Evolutionary conservation across 2,888 invertebrate species (phyloP).

Genomic region (Mayetiola destructor): DNA sequence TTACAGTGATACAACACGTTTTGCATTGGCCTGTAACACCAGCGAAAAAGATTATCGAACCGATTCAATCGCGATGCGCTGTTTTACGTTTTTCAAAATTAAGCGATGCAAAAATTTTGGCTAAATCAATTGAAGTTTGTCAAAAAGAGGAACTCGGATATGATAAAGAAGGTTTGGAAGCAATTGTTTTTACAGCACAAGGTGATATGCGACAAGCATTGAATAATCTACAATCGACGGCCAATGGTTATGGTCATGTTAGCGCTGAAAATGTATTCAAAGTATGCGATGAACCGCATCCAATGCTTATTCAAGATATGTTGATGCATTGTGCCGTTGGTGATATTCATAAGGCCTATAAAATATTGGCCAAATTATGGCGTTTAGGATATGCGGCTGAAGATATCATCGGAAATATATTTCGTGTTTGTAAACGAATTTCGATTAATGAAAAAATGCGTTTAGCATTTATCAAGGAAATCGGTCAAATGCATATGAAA

Average conservation of each 20-base stretch:
- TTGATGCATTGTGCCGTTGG: slow-evolving; percentile 64
- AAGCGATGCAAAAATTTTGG: slow-evolving; percentile 78
- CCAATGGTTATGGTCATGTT: slow-evolving; percentile 83
- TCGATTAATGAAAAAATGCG: slow-evolving; percentile 67
- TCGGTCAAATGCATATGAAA: slow-evolving; percentile 79
- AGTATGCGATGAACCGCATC: slow-evolving; percentile 99
- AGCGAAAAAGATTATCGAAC: slow-evolving; percentile 98
- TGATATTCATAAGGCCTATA: slow-evolving; percentile 75
- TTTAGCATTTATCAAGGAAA: slow-evolving; percentile 77
- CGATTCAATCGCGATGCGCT: slow-evolving; percentile 96
- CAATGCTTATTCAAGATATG: slow-evolving; percentile 83
- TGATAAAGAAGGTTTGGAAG: slow-evolving; percentile 85
- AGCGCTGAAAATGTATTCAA: slow-evolving; percentile 90
- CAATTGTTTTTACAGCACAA: slow-evolving; percentile 94
- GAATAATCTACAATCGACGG: slow-evolving; percentile 92
- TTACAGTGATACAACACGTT: slow-evolving; percentile 91
- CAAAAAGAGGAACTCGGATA: slow-evolving; percentile 59
- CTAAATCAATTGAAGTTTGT: slow-evolving; percentile 63
- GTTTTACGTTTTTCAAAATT: slow-evolving; percentile 85
- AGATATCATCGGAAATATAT: slow-evolving; percentile 90
- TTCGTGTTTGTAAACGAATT: slow-evolving; percentile 82
- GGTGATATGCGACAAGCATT: slow-evolving; percentile 96
- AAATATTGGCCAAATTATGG: slow-evolving; percentile 79
- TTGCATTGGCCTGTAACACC: slow-evolving; percentile 95
- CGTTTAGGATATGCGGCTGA: slow-evolving; percentile 90